These are phyloP conservation scores for Drosophila neotestacea DNA, from an alignment of 2,888 invertebrate species.

Conservation along the genomic window DNA sequence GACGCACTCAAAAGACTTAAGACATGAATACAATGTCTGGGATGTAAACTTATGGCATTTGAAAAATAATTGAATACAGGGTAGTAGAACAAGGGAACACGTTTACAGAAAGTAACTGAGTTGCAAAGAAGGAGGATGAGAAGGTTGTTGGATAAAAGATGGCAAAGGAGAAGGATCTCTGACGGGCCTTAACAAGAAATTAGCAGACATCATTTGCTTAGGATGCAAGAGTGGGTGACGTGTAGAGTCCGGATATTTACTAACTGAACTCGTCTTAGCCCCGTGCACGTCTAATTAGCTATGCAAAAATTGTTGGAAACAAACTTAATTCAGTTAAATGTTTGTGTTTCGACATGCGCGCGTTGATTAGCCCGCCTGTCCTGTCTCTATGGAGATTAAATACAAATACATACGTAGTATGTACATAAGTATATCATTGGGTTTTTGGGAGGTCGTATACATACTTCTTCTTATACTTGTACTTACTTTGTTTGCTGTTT, in stretches of 20 bases:
- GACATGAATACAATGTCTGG: no score
- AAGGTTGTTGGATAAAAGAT: background rate
- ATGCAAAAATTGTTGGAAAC: conserved; percentile 76
- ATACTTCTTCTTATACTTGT: conserved; percentile 39
- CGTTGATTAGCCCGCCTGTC: conserved; percentile 60
- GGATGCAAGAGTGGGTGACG: conserved; percentile 13
- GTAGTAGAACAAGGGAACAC: conserved; percentile 17
- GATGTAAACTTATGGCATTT: background rate
- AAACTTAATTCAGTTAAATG: conserved; percentile 78
- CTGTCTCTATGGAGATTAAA: conserved; percentile 17
- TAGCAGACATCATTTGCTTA: conserved; percentile 44
- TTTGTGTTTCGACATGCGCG: conserved; percentile 73
- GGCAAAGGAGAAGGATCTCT: conserved; percentile 4
- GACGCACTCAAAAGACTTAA: background rate
- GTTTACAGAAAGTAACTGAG: conserved; percentile 9
- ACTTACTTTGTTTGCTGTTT: conserved; percentile 57
- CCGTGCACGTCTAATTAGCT: conserved; percentile 67
- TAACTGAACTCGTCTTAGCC: conserved; percentile 26
- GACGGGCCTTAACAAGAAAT: conserved; percentile 35
- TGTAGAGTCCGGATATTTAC: conserved; percentile 36
- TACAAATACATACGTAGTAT: background rate
- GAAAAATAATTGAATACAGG: conserved; percentile 15
- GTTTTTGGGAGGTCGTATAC: background rate
- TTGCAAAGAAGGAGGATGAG: background rate
- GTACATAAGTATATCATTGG: conserved; percentile 7